These are phyloP conservation scores for Acanthochromis polyacanthus DNA, from an alignment of 2,113 vertebrate species.

Conservation along the genomic window DNA sequence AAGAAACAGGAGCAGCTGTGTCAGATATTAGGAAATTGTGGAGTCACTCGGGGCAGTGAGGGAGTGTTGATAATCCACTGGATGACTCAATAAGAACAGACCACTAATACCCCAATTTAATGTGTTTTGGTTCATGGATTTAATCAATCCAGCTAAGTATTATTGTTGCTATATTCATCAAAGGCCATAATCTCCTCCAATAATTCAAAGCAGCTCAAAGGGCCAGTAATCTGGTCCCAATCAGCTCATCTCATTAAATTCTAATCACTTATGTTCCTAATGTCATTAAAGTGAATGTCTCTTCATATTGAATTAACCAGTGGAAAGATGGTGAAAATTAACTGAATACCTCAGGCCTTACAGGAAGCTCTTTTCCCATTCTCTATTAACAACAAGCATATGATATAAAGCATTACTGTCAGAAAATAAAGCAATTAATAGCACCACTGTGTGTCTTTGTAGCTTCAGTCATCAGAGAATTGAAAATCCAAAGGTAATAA, in stretches of 20 bases:
- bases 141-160: constrained; percentile 48
- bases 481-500: no score
- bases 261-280: constrained; percentile 23
- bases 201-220: constrained; percentile 26
- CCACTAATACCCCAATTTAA: constrained; percentile 40
- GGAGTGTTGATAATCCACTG: constrained; percentile 45
- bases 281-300: constrained; percentile 25
- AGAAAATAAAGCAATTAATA: not conserved
- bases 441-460: no score
- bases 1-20: constrained; percentile 11
- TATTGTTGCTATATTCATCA: constrained; percentile 43
- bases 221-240: constrained; percentile 12
- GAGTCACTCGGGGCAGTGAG: constrained; percentile 35
- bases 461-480: no score
- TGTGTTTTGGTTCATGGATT: constrained; percentile 33
- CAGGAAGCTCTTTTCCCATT: constrained; percentile 54
- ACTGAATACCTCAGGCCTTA: constrained; percentile 67
- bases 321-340: constrained; percentile 40
- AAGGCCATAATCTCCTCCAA: constrained; percentile 28
- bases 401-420: constrained; percentile 13
- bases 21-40: constrained; percentile 25
- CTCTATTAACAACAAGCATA: constrained; percentile 75
- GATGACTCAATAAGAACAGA: constrained; percentile 64
- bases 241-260: constrained; percentile 41
- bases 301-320: constrained; percentile 54